phyloP scores from a whole-genome alignment of 2,888 invertebrate genomes.

The Erebia aethiops region DNA sequence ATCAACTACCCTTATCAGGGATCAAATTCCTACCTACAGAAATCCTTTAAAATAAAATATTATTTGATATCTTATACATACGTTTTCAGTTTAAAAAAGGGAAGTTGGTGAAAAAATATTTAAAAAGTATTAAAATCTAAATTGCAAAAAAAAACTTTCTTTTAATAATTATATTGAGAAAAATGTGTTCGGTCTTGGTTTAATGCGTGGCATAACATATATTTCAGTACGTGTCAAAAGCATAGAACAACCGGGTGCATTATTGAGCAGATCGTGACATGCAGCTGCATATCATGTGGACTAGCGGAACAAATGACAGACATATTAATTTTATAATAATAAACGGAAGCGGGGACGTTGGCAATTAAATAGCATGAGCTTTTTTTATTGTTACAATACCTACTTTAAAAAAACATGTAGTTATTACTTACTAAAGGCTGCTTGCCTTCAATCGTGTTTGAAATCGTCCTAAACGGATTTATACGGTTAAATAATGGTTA shows the following conservation, averaged over 20 bases:
- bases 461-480: too few relatives aligned
- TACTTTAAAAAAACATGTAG: too few relatives aligned
- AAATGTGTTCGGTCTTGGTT: conserved; percentile 5
- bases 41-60: too few relatives aligned
- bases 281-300: conserved; percentile 72
- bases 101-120: too few relatives aligned
- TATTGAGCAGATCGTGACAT: conserved; percentile 67
- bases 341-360: conserved; percentile 50
- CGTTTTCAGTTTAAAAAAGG: too few relatives aligned
- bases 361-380: background rate
- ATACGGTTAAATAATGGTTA: too few relatives aligned
- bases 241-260: conserved; percentile 69
- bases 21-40: too few relatives aligned
- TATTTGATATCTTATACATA: too few relatives aligned
- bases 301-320: conserved; percentile 73
- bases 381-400: background rate
- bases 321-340: conserved; percentile 48
- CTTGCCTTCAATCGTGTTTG: background rate
- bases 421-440: background rate
- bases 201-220: conserved; percentile 25
- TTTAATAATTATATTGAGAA: too few relatives aligned
- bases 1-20: too few relatives aligned
- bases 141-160: too few relatives aligned
- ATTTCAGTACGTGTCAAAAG: conserved; percentile 33
- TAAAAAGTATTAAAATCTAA: too few relatives aligned